Evolutionary conservation across 1,140 invertebrate species (phyloP).

Genomic region (Polyergus mexicanus): DNA sequence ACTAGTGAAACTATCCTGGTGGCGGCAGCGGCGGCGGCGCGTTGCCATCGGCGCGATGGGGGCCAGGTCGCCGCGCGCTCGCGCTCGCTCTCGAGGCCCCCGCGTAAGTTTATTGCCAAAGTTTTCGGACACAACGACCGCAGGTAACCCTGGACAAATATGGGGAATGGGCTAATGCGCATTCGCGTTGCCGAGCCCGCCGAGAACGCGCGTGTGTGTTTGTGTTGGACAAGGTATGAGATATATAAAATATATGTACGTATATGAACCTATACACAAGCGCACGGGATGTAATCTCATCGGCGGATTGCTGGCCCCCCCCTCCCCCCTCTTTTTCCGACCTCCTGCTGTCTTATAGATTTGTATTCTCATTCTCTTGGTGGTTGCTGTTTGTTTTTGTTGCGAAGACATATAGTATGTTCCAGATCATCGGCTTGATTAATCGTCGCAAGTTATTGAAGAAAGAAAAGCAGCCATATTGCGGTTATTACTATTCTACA

Average conservation of each 20-base stretch:
- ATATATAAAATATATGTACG: too few relatives aligned
- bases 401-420: too few relatives aligned
- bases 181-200: conserved; percentile 70
- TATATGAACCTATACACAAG: conserved; percentile 42
- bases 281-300: conserved; percentile 69
- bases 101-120: conserved; percentile 87
- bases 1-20: conserved; percentile 81
- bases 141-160: conserved; percentile 82
- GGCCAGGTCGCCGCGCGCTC: conserved; percentile 50
- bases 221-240: too few relatives aligned
- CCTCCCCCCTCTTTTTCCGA: neutral
- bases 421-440: neutral
- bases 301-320: conserved; percentile 22
- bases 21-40: conserved; percentile 4
- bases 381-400: neutral
- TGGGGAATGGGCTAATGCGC: conserved; percentile 75
- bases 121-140: conserved; percentile 86
- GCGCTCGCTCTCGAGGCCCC: conserved; percentile 71
- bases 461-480: neutral
- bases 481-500: neutral
- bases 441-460: neutral
- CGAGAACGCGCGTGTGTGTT: neutral
- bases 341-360: neutral
- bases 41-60: conserved; percentile 41
- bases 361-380: conserved; percentile 5